Conservation (phyloP, 2,797 vertebrate species). For the Scolopax rusticola region DNA sequence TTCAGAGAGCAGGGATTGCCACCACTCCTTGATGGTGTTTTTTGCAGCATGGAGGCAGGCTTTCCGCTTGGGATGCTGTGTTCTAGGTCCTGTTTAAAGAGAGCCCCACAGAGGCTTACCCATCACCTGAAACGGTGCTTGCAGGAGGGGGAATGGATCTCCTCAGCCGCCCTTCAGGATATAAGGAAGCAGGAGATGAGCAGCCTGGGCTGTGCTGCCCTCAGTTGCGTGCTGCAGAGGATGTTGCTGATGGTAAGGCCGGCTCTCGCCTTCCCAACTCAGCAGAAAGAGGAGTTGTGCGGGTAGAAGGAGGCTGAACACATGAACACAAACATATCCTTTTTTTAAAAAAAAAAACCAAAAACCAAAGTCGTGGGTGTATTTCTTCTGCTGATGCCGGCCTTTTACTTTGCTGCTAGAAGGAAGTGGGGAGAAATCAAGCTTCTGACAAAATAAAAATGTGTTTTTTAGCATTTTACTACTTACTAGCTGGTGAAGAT, state of each 20-base stretch:
- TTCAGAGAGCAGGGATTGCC: rapidly evolving
- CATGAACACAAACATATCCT: neutral
- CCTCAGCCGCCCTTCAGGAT: neutral
- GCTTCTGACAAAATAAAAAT: neutral
- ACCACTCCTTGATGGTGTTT: rapidly evolving
- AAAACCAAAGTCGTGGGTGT: neutral
- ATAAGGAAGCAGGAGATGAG: rapidly evolving
- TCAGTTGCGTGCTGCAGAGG: neutral
- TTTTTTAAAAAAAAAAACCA: neutral
- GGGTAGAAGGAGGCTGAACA: neutral
- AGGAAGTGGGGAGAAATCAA: slow-evolving; percentile 21
- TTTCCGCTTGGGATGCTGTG: rapidly evolving
- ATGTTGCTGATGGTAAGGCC: neutral
- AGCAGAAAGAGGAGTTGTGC: neutral
- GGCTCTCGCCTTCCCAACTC: neutral
- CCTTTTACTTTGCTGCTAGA: neutral
- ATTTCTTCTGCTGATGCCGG: slow-evolving; percentile 42
- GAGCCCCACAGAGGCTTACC: neutral
- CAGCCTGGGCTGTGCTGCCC: neutral
- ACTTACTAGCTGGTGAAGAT: neutral
- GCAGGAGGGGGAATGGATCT: neutral
- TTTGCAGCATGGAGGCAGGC: neutral
- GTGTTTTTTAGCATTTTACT: neutral
- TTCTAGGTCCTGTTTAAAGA: neutral
- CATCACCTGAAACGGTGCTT: rapidly evolving